Conservation (phyloP, 2,888 invertebrate species). For the Euspilapteryx auroguttella region DNA sequence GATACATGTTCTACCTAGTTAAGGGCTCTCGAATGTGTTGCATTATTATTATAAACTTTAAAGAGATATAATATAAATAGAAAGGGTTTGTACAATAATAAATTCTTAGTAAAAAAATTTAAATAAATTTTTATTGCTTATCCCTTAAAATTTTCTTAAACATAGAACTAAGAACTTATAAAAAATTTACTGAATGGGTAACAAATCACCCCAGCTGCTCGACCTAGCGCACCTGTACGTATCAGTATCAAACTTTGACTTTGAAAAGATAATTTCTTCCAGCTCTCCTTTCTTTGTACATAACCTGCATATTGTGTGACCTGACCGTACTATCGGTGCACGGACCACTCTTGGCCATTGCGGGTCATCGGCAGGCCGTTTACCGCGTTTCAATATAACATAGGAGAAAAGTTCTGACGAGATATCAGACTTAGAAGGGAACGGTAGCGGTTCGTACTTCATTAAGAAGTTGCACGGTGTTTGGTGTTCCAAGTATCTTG, state of each 20-base stretch:
- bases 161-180: too few relatives aligned
- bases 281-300: slow-evolving; percentile 76
- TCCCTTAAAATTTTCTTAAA: too few relatives aligned
- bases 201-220: slow-evolving; percentile 77
- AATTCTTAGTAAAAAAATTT: too few relatives aligned
- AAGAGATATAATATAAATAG: too few relatives aligned
- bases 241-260: slow-evolving; percentile 73
- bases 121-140: too few relatives aligned
- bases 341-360: slow-evolving; percentile 82
- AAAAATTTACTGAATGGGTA: slow-evolving; percentile 64
- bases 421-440: slow-evolving; percentile 34
- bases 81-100: too few relatives aligned
- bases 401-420: slow-evolving; percentile 72
- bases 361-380: slow-evolving; percentile 39
- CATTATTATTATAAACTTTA: too few relatives aligned
- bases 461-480: slow-evolving; percentile 81
- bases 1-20: too few relatives aligned
- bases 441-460: slow-evolving; percentile 60
- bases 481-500: slow-evolving; percentile 64
- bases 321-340: slow-evolving; percentile 68
- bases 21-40: too few relatives aligned
- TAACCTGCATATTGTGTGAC: slow-evolving; percentile 75
- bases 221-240: slow-evolving; percentile 74
- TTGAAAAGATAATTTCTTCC: slow-evolving; percentile 76
- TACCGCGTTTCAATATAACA: slow-evolving; percentile 79